Percentiles rank a stretch among this genome's conserved stretches.
phyloP scores from a whole-genome alignment of 2,888 invertebrate species.

The Meta bourneti region DNA sequence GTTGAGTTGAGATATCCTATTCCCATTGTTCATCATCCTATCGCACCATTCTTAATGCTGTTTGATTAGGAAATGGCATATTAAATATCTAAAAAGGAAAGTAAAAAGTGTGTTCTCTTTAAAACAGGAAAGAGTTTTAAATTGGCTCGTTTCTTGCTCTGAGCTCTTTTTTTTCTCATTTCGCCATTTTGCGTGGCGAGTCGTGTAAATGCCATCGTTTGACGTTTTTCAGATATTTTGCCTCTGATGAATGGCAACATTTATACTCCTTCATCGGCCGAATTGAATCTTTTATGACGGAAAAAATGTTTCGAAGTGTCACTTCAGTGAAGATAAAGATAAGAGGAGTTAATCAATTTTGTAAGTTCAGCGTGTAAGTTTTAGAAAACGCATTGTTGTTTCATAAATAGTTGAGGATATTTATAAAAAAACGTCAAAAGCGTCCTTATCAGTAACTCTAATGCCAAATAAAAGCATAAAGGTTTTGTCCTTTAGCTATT shows the following conservation, averaged over 20 bases:
- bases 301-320: not conserved
- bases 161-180: not conserved
- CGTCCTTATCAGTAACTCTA: not conserved
- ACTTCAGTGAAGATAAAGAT: not conserved
- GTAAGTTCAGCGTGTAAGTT: not conserved
- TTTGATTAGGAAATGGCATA: constrained; percentile 56
- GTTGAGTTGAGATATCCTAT: constrained; percentile 30
- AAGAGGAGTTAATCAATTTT: not conserved
- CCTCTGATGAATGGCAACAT: constrained; percentile 34
- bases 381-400: not conserved
- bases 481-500: not conserved
- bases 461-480: not conserved
- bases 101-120: not conserved
- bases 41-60: constrained; percentile 30
- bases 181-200: not conserved
- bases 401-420: too few species aligned
- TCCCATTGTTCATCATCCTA: constrained; percentile 26
- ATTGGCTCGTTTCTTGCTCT: constrained; percentile 16
- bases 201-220: constrained; percentile 3
- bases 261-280: not conserved
- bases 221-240: constrained; percentile 29
- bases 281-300: not conserved
- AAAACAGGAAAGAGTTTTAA: constrained; percentile 1
- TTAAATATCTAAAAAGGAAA: constrained; percentile 38
- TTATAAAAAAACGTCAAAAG: not conserved